Conservation (phyloP, 2,888 invertebrate genomes). For the Lepetodrilus schrolli region DNA sequence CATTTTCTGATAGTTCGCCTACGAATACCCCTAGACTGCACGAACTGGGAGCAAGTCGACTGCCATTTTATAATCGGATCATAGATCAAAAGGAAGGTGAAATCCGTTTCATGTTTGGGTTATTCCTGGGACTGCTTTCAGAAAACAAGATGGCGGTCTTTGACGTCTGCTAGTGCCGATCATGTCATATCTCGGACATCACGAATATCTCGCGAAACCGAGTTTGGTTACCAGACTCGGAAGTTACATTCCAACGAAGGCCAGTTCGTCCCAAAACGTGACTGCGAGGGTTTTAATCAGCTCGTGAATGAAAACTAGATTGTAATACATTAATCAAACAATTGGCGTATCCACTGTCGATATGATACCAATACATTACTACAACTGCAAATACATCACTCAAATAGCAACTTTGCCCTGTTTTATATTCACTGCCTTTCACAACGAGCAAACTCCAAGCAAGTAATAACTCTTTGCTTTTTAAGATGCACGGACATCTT, state of each 20-base stretch:
- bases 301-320: neutral
- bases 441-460: too few relatives aligned
- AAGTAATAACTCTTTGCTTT: too few relatives aligned
- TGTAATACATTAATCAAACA: too few relatives aligned
- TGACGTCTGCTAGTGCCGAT: neutral
- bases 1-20: neutral
- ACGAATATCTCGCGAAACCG: neutral
- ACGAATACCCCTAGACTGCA: too few relatives aligned
- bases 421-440: too few relatives aligned
- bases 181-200: constrained; percentile 20
- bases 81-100: constrained; percentile 14
- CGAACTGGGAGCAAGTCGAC: neutral
- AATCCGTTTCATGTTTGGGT: constrained; percentile 21
- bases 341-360: too few relatives aligned
- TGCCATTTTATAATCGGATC: constrained; percentile 24
- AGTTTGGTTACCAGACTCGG: too few relatives aligned
- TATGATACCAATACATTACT: too few relatives aligned
- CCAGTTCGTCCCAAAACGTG: neutral
- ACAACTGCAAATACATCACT: too few relatives aligned
- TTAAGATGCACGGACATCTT: too few relatives aligned
- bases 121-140: neutral
- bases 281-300: neutral
- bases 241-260: too few relatives aligned
- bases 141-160: constrained; percentile 6
- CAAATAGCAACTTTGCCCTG: too few relatives aligned